These are phyloP conservation scores for Lasiommata megera DNA, from an alignment of 2,888 invertebrate species.

Conservation along the genomic window DNA sequence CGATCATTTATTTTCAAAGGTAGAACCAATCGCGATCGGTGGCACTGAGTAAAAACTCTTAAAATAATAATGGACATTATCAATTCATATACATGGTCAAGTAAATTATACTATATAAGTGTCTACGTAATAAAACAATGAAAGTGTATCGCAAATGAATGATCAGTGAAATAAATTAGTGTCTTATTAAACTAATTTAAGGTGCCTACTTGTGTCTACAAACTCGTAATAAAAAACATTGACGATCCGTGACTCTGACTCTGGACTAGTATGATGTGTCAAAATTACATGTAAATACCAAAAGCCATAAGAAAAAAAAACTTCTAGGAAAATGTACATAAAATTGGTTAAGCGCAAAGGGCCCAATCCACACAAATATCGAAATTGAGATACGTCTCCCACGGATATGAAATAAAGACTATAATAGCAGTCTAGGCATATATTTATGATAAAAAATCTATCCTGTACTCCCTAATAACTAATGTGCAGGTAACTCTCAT, in stretches of 20 bases:
- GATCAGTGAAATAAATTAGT: constrained; percentile 4
- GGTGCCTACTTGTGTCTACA: background rate
- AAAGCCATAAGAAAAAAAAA: background rate
- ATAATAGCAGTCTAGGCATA: too few species aligned
- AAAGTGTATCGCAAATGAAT: constrained; percentile 3
- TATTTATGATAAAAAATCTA: too few species aligned
- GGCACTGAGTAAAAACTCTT: constrained; percentile 19
- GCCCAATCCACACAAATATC: too few species aligned
- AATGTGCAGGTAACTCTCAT: too few species aligned
- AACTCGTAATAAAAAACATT: background rate
- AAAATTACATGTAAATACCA: background rate
- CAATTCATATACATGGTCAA: constrained; percentile 16
- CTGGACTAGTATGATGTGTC: background rate
- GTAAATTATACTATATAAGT: constrained; percentile 12
- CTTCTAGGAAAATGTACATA: too few species aligned
- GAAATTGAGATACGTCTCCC: too few species aligned
- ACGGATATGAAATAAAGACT: too few species aligned
- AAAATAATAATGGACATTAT: constrained; percentile 15
- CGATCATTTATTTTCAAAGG: constrained; percentile 18
- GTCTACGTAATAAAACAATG: constrained; percentile 2
- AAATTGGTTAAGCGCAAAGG: background rate
- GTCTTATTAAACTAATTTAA: background rate
- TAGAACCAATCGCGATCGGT: constrained; percentile 17
- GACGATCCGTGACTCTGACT: background rate
- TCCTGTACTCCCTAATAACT: too few species aligned